Evolutionary conservation across 2,113 vertebrate species (phyloP).

Genomic region (Pantherophis guttatus): DNA sequence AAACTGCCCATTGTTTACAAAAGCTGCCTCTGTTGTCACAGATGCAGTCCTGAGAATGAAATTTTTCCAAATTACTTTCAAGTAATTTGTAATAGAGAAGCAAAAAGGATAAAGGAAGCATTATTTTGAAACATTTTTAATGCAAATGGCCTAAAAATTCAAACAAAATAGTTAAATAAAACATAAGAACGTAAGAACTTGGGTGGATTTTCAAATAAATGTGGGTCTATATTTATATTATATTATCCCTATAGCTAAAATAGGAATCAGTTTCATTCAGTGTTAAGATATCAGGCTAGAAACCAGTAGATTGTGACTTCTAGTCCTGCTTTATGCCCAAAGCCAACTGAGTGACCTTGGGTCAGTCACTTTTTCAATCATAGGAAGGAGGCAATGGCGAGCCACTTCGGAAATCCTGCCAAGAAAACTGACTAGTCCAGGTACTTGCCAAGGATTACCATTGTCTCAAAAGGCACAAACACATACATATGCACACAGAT

Average conservation of each 20-base stretch:
- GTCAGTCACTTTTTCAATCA: background rate
- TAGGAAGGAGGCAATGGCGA: background rate
- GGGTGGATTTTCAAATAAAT: background rate
- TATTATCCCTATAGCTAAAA: background rate
- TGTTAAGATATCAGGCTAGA: background rate
- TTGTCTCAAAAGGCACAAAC: background rate
- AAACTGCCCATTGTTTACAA: constrained; percentile 24
- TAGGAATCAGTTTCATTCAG: background rate
- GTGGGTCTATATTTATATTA: background rate
- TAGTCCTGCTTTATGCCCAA: background rate
- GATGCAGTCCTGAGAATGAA: constrained; percentile 23
- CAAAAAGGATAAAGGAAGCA: constrained; percentile 4
- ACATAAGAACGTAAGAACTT: background rate
- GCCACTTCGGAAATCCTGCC: background rate
- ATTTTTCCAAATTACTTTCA: constrained; percentile 5
- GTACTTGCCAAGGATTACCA: background rate
- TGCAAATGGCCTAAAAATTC: background rate
- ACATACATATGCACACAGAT: background rate
- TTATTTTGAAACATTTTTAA: constrained; percentile 25
- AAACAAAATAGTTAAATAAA: constrained; percentile 2
- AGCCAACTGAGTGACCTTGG: background rate
- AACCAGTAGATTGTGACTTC: background rate
- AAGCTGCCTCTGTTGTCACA: constrained; percentile 22
- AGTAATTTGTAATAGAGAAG: constrained; percentile 18
- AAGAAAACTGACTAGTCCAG: background rate